These are phyloP conservation scores for Euura lappo DNA, from an alignment of 1,140 invertebrate species.

Conservation along the genomic window DNA sequence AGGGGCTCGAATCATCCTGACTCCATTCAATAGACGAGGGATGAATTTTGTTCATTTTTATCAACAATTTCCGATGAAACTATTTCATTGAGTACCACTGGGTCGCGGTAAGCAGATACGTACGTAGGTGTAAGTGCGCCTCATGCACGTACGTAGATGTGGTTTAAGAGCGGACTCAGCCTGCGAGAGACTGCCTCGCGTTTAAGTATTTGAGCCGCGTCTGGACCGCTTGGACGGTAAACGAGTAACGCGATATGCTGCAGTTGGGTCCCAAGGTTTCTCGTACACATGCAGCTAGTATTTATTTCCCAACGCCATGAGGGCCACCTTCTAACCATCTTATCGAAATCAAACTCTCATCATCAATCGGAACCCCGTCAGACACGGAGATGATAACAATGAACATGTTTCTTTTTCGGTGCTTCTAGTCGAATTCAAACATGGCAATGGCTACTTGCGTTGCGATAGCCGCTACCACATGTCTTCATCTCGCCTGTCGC, in stretches of 20 bases:
- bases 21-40: background rate
- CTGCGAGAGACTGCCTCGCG: background rate
- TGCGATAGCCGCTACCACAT: no score
- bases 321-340: no score
- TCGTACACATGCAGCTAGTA: background rate
- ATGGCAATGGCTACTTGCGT: no score
- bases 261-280: background rate
- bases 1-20: background rate
- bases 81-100: background rate
- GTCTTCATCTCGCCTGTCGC: no score
- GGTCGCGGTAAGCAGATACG: no score
- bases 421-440: no score
- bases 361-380: no score
- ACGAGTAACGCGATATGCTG: constrained; percentile 14
- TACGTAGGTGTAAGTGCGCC: background rate
- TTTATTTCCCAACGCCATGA: background rate
- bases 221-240: background rate
- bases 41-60: background rate
- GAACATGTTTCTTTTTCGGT: no score
- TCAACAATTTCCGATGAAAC: background rate
- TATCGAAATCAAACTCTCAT: no score
- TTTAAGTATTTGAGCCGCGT: constrained; percentile 8
- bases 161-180: background rate
- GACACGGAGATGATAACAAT: no score
- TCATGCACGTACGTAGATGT: background rate